Evolutionary conservation across 1,140 invertebrate genomes (phyloP), one percentile per base, ranked within the genome.

Genomic region (Mesaphorura yosii): DNA sequence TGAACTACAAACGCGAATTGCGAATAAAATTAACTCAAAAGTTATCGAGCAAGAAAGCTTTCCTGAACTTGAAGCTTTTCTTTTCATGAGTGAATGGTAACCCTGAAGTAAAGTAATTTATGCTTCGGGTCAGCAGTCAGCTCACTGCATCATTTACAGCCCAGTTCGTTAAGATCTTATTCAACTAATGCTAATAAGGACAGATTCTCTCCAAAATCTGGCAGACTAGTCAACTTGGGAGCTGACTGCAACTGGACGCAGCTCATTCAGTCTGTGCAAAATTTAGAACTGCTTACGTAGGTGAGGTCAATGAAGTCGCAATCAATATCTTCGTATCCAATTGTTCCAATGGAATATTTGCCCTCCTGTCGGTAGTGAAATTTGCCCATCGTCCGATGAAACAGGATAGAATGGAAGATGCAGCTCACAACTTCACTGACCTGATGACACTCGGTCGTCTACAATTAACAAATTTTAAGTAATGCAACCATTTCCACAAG

Each of bases 301-400:
- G 91, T 95, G 64, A 95, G 86, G 71, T 96, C 91, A 58, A 98
- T 87, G 68, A 93, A 95, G 72, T 96, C 88, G 74, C 93, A 97
- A 67, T 94, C 87, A 10, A 95, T 86, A 73, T 97, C 93, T 60
- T 88, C 84, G 65, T 91, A 91, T 42, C 91, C 91, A 23, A 97
- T 79, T 1, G 89, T 93, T 26, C 92, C 90, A 48, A 96, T 87
- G 10, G 88, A 89, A 69, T 95, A 98, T 69, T 83, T 88, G 59
- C 84, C 85, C 71, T 95, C 90, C 66, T 84, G 82, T 70, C 86
- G 88, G 70, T 94, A 95, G 46, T 84, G 81, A 72, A 95, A 95
- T 76, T 96, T 98, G 55, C 93, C 92, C 59, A 89, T 78, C 41
- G 88, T 86, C 60, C 93, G 78, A 68, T 96, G 90, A 67, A 97